Conservation (phyloP, 37 sponge, comb jelly and placozoan species). For the Spongilla lacustris region DNA sequence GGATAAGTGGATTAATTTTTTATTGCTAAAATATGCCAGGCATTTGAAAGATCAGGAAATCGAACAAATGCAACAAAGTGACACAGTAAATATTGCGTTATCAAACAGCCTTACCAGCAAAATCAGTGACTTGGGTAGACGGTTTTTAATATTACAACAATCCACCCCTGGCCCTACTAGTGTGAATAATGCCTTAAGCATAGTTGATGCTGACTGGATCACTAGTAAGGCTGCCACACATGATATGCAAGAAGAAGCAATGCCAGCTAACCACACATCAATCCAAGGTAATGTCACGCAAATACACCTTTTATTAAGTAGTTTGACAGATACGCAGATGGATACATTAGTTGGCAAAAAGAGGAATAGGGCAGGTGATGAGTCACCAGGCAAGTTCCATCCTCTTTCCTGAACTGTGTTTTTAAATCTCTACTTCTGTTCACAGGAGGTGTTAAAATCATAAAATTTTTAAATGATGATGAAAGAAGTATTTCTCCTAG, state of each 20-base stretch:
- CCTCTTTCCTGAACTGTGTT: too few relatives aligned
- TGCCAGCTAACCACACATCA: neutral
- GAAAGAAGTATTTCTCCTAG: neutral
- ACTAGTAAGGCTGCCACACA: neutral
- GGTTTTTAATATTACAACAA: neutral
- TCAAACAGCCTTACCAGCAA: neutral
- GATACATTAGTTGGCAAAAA: neutral
- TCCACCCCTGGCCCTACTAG: neutral
- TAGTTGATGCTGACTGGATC: neutral
- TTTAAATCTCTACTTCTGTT: too few relatives aligned
- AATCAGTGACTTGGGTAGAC: neutral
- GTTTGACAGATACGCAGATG: neutral
- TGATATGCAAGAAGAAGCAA: neutral
- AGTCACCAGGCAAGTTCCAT: neutral
- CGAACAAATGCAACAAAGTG: neutral
- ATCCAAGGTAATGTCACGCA: neutral
- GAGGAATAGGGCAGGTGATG: neutral
- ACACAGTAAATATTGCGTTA: neutral
- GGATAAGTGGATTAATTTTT: neutral
- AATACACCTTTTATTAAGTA: too few relatives aligned
- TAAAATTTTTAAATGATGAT: neutral
- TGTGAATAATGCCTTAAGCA: neutral
- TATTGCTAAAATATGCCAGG: neutral
- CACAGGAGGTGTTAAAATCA: too few relatives aligned
- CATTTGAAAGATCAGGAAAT: neutral